A percentile compares a stretch with the other conserved stretches of the same genome.
Conservation (phyloP, 2,113 vertebrate genomes). For the Epinephelus lanceolatus region DNA sequence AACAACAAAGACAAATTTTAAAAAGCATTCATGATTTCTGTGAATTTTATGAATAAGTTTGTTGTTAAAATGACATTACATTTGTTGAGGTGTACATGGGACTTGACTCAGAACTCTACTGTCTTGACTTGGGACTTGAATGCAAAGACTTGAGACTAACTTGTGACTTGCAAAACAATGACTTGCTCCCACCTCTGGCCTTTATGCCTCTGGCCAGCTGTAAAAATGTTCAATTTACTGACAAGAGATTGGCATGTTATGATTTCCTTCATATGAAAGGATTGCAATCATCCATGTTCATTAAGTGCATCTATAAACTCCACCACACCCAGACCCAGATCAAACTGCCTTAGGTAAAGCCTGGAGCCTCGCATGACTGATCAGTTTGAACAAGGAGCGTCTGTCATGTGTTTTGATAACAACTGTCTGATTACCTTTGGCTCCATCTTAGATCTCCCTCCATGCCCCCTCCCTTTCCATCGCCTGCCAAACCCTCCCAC, state of each 20-base stretch:
- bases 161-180: too few species aligned
- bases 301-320: background rate
- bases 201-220: background rate
- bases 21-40: too few species aligned
- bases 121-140: too few species aligned
- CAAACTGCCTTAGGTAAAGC: background rate
- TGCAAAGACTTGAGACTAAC: too few species aligned
- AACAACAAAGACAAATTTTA: too few species aligned
- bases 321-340: slow-evolving; percentile 12
- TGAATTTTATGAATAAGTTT: too few species aligned
- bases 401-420: slow-evolving; percentile 13
- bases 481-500: background rate
- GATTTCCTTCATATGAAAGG: background rate
- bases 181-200: too few species aligned
- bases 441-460: background rate
- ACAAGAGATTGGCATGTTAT: background rate
- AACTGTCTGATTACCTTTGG: slow-evolving; percentile 28
- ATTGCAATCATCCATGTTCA: background rate
- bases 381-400: slow-evolving; percentile 3
- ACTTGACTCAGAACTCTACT: too few species aligned
- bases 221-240: background rate
- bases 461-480: background rate
- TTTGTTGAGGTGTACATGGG: too few species aligned
- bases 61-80: too few species aligned
- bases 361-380: background rate